These are phyloP conservation scores for Cossypha caffra DNA, from an alignment of 2,797 vertebrate genomes.

Conservation along the genomic window DNA sequence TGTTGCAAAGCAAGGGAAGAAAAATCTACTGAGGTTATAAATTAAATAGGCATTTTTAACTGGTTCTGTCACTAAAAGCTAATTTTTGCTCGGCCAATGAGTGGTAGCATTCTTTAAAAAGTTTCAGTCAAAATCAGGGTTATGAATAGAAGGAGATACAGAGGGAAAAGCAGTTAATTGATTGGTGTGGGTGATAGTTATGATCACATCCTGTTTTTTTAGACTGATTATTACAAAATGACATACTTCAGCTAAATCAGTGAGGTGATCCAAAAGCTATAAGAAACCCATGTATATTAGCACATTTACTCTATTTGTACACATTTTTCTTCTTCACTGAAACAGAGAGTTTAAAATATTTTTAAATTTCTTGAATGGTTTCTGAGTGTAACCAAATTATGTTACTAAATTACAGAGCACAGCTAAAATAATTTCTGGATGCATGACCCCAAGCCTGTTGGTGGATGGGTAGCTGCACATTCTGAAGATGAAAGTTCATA, in stretches of 20 bases:
- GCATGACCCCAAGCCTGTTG: background rate
- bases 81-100: background rate
- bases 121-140: background rate
- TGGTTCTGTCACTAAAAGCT: background rate
- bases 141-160: background rate
- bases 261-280: slow-evolving; percentile 1
- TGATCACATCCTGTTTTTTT: background rate
- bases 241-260: background rate
- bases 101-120: background rate
- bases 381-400: background rate
- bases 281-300: background rate
- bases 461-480: background rate
- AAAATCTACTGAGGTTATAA: background rate
- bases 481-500: background rate
- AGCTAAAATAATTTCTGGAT: background rate
- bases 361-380: background rate
- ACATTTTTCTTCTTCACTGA: background rate
- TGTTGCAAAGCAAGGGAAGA: background rate
- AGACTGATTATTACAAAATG: background rate
- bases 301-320: background rate
- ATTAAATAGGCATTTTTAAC: background rate
- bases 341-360: background rate
- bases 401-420: background rate
- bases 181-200: background rate
- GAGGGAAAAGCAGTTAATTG: slow-evolving; percentile 10